Evolutionary conservation across 1,140 invertebrate genomes (phyloP), one percentile per base, ranked within the genome.

Genomic region (Berghia stephanieae): DNA sequence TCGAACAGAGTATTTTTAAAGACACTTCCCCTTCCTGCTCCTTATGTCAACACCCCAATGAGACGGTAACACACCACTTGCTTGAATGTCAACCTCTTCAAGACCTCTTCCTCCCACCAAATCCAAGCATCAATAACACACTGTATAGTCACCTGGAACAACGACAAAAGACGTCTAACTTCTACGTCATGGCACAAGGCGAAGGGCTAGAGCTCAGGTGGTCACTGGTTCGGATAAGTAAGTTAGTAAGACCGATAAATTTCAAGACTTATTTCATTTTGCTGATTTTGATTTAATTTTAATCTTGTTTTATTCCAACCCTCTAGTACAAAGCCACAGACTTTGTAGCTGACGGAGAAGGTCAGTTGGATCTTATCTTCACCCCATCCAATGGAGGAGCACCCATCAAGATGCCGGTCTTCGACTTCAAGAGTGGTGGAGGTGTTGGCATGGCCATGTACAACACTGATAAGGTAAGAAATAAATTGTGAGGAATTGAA

Each of bases 361-460:
- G 98, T 16, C 96, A 94, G 87, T 89, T 99, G 27, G 94, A 96
- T 82, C 90, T 99, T 3, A 92, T 92, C 27, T 98, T 94, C 90
- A 94, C 92, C 2, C 93, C 96, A 40, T 90, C 91, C 80, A 91
- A 91, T 78, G 87, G 87, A 40, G 83, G 87, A 4, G 71, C 80
- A 16, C 79, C 80, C 38, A 77, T 84, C 36, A 83, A 74, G 52
- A 80, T 85, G 81, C 80, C 85, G 18, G 91, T 96, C 38, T 96
- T 92, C 87, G 91, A 92, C 46, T 99, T 95, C 88, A 94, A 95
- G 84, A 94, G 95, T 31, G 89, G 95, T 43, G 97, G 96, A 74
- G 96, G 96, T 78, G 94, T 99, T 40, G 95, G 96, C 16, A 90
- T 99, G 78, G 96, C 94, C 63, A 99, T 99, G 94, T 99, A 96